phyloP scores from a whole-genome alignment of 1,140 invertebrate genomes.

The Sycophila sp. region DNA sequence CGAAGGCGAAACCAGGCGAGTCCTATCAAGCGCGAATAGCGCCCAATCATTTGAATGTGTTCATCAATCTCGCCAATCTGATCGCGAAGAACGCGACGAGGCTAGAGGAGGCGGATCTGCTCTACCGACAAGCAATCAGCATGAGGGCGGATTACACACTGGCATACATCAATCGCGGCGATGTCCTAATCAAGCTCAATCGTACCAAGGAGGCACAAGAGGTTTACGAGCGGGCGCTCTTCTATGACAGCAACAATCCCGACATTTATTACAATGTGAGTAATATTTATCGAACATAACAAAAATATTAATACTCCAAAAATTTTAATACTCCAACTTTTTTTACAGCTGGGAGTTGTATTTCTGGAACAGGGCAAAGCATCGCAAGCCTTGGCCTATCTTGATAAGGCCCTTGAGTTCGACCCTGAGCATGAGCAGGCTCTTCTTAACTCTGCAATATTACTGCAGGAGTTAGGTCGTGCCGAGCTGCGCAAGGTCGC shows the following conservation, averaged over 20 bases:
- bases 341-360: conserved; percentile 86
- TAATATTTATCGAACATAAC: conserved; percentile 36
- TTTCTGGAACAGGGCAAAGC: conserved; percentile 92
- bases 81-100: conserved; percentile 93
- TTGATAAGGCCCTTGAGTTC: conserved; percentile 92
- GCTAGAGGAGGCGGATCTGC: conserved; percentile 91
- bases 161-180: conserved; percentile 96
- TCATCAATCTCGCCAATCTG: conserved; percentile 93
- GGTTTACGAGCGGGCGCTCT: conserved; percentile 91
- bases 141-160: conserved; percentile 98
- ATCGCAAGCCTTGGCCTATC: conserved; percentile 87
- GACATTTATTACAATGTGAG: conserved; percentile 97
- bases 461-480: conserved; percentile 88
- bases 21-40: conserved; percentile 95
- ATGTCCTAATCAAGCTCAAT: conserved; percentile 95
- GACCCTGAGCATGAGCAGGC: conserved; percentile 96
- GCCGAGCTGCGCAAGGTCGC: conserved; percentile 82
- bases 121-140: conserved; percentile 94
- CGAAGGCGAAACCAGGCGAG: conserved; percentile 90
- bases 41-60: conserved; percentile 95
- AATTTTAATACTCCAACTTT: neutral
- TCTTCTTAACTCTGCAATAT: conserved; percentile 92
- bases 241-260: conserved; percentile 94
- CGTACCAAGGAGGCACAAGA: conserved; percentile 94
- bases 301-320: neutral